phyloP scores from a whole-genome alignment of 2,888 invertebrate genomes.

The Busseola fusca region DNA sequence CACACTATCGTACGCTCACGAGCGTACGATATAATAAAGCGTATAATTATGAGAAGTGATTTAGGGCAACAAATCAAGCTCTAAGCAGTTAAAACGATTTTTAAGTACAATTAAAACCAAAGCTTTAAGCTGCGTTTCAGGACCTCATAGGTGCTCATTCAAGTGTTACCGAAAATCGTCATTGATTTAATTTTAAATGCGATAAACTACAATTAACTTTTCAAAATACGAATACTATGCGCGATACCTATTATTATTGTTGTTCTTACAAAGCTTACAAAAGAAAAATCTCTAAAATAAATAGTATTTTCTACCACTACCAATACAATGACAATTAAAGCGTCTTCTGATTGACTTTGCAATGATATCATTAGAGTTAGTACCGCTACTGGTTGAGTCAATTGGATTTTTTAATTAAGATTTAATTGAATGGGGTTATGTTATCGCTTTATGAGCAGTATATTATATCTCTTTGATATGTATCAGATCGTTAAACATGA shows the following conservation, averaged over 20 bases:
- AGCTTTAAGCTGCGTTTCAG: neutral
- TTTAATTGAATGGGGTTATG: neutral
- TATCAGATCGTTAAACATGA: neutral
- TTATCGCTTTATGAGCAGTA: neutral
- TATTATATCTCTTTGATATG: neutral
- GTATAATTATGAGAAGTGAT: too few species aligned
- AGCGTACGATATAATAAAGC: too few species aligned
- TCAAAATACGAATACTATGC: neutral
- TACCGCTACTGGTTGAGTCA: slow-evolving; percentile 6
- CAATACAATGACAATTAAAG: neutral
- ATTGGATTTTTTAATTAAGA: slow-evolving; percentile 1
- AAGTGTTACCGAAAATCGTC: too few species aligned
- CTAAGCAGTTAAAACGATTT: neutral
- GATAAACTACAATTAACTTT: neutral
- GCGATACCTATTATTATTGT: too few species aligned
- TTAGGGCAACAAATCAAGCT: too few species aligned
- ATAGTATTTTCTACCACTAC: neutral
- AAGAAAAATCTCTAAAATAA: neutral
- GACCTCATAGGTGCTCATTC: neutral
- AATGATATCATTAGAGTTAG: slow-evolving; percentile 9
- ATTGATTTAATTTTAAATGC: neutral
- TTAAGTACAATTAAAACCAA: neutral
- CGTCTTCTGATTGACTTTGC: neutral
- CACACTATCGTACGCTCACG: neutral
- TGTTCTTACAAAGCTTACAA: neutral